Conservation (phyloP, 2,113 vertebrate species). For the Leuciscus idus region DNA sequence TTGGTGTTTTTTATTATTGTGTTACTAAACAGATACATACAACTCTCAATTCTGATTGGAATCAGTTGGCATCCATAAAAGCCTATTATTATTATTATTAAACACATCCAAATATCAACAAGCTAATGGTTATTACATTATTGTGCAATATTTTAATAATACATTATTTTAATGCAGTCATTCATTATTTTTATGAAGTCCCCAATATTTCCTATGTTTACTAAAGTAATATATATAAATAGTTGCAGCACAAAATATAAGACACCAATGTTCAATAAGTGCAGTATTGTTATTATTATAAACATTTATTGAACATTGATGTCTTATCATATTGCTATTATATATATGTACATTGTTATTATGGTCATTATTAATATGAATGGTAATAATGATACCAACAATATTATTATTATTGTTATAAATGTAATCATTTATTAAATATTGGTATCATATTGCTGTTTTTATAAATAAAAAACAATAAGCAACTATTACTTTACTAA, state of each 20-base stretch:
- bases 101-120: not conserved
- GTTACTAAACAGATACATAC: not conserved
- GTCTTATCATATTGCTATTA: too few species aligned
- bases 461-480: not conserved
- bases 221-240: too few species aligned
- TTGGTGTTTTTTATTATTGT: slow-evolving; percentile 9
- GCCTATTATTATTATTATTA: not conserved
- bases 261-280: too few species aligned
- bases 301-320: too few species aligned
- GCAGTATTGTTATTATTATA: too few species aligned
- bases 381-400: too few species aligned
- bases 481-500: not conserved
- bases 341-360: too few species aligned
- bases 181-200: not conserved
- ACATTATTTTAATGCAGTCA: not conserved
- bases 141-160: not conserved
- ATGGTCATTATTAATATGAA: too few species aligned
- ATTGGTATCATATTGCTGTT: not conserved
- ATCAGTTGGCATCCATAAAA: not conserved
- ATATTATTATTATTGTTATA: too few species aligned
- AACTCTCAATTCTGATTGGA: not conserved
- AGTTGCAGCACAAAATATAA: too few species aligned
- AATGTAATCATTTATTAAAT: too few species aligned
- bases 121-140: not conserved
- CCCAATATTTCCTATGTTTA: too few species aligned